Percentiles rank a stretch among this genome's conserved stretches.
Conservation (phyloP, 1,140 invertebrate species). For the Drosophila littoralis region DNA sequence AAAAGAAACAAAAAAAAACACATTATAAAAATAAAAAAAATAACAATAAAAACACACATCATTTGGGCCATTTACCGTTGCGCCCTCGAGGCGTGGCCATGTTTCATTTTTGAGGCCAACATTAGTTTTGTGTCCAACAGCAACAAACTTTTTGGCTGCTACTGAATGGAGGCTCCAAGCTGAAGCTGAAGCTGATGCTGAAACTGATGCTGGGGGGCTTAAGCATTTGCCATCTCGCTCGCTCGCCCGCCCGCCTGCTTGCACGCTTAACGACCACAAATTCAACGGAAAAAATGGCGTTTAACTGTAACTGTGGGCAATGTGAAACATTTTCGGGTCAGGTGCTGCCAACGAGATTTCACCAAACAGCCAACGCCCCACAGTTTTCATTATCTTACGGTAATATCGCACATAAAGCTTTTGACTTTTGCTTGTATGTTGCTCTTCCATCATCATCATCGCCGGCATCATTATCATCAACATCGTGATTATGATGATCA, state of each 20-base stretch:
- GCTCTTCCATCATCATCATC: slow-evolving; percentile 32
- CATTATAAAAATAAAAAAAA: background rate
- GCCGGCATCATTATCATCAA: slow-evolving; percentile 14
- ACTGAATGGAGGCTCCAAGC: slow-evolving; percentile 50
- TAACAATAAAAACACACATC: slow-evolving; percentile 16
- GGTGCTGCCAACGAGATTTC: slow-evolving; percentile 69
- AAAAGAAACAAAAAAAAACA: slow-evolving; percentile 11
- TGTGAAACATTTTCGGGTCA: slow-evolving; percentile 82
- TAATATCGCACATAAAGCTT: slow-evolving; percentile 75
- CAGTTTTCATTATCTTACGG: slow-evolving; percentile 73
- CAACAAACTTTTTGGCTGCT: slow-evolving; percentile 30
- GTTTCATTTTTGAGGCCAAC: slow-evolving; percentile 73
- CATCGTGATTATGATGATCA: slow-evolving; percentile 29
- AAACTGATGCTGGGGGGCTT: background rate
- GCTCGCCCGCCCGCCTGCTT: slow-evolving; percentile 27
- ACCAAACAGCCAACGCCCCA: slow-evolving; percentile 53
- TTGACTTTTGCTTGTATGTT: slow-evolving; percentile 33
- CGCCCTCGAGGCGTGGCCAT: slow-evolving; percentile 73
- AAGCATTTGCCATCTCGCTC: slow-evolving; percentile 18
- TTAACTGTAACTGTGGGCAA: slow-evolving; percentile 76
- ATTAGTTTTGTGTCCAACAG: slow-evolving; percentile 2
- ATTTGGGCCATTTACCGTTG: slow-evolving; percentile 75
- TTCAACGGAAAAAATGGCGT: slow-evolving; percentile 79
- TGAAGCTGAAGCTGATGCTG: background rate
- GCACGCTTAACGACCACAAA: slow-evolving; percentile 53